Evolutionary conservation across 2,113 vertebrate genomes (phyloP).

Genomic region (Gambusia holbrooki): DNA sequence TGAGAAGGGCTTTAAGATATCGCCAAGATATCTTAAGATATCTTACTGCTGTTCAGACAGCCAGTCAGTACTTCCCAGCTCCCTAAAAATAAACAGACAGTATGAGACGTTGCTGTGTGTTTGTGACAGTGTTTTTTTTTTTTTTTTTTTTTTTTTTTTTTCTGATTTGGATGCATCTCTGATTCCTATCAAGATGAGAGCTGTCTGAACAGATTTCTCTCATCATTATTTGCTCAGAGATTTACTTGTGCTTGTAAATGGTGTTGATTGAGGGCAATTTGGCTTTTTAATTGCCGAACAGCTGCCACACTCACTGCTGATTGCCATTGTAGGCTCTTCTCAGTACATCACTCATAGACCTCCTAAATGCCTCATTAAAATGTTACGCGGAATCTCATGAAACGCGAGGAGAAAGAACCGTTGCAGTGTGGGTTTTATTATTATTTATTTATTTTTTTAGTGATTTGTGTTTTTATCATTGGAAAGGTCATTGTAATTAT

Average conservation of each 20-base stretch:
- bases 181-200: conserved; percentile 79
- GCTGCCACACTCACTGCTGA: conserved; percentile 79
- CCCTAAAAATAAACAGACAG: conserved; percentile 29
- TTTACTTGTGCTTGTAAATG: conserved; percentile 81
- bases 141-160: conserved; percentile 33
- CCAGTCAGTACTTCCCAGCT: conserved; percentile 31
- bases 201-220: conserved; percentile 79
- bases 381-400: conserved; percentile 68
- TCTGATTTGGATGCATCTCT: conserved; percentile 73
- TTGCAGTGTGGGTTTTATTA: conserved; percentile 50
- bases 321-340: conserved; percentile 81
- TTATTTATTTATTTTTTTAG: conserved; percentile 45
- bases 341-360: conserved; percentile 76
- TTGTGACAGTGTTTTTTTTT: conserved; percentile 34
- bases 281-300: conserved; percentile 83
- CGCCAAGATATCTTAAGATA: not conserved
- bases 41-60: conserved; percentile 38
- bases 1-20: too few relatives aligned
- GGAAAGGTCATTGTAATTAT: conserved; percentile 76
- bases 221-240: conserved; percentile 79
- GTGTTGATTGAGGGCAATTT: conserved; percentile 84
- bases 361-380: conserved; percentile 77
- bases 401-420: conserved; percentile 66
- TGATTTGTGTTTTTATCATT: conserved; percentile 75
- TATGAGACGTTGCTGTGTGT: conserved; percentile 5